Conservation (phyloP, 2,113 vertebrate species). For the Tragelaphus scriptus region DNA sequence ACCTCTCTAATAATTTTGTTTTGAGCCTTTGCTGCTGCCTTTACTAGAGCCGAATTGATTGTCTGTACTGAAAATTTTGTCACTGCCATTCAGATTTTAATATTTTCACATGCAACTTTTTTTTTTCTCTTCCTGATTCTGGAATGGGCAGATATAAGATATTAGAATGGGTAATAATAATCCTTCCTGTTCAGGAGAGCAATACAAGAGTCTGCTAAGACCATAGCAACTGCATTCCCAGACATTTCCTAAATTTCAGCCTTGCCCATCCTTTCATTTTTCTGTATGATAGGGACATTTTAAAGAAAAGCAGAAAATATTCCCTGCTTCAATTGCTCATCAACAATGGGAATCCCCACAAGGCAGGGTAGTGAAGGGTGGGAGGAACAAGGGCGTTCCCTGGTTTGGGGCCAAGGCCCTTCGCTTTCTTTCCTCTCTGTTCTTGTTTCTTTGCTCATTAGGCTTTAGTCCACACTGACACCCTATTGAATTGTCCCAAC, state of each 20-base stretch:
- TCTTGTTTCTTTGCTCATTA: not conserved
- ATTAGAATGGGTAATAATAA: not conserved
- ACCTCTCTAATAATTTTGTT: constrained; percentile 58
- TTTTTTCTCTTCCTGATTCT: not conserved
- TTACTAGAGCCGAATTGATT: constrained; percentile 15
- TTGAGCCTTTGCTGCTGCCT: constrained; percentile 47
- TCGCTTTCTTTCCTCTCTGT: not conserved
- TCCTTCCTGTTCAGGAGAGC: not conserved
- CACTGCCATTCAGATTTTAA: not conserved
- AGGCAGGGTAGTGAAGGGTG: not conserved
- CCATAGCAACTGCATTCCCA: not conserved
- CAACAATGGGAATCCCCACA: not conserved
- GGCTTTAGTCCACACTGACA: not conserved
- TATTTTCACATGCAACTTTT: not conserved
- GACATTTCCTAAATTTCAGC: not conserved
- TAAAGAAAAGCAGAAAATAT: not conserved
- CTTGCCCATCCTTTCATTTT: not conserved
- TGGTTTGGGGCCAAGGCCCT: not conserved
- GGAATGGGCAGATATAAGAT: not conserved
- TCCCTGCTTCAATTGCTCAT: not conserved
- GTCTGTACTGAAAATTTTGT: constrained; percentile 17
- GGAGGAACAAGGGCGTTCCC: not conserved
- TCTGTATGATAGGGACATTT: not conserved
- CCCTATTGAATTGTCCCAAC: not conserved
- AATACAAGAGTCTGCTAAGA: not conserved